Evolutionary conservation across 37 sponge, comb jelly and placozoan genomes (phyloP).

Genomic region (Spongilla lacustris): DNA sequence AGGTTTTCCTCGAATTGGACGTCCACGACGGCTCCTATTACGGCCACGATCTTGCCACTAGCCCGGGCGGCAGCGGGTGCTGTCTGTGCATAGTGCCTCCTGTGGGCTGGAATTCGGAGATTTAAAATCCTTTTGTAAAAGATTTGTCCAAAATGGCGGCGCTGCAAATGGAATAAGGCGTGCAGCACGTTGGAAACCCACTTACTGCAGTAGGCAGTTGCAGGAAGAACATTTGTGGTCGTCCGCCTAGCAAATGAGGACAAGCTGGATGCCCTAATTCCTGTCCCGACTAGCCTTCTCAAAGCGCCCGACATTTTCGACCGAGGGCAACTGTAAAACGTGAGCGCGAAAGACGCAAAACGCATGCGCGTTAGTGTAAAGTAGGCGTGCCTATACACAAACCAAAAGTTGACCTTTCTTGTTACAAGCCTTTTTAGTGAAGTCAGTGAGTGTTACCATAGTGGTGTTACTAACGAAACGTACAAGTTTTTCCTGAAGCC

Average conservation of each 20-base stretch:
- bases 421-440: too few relatives aligned
- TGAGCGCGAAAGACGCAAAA: not conserved
- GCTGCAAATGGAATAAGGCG: not conserved
- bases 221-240: not conserved
- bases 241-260: not conserved
- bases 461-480: too few relatives aligned
- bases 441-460: too few relatives aligned
- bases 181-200: not conserved
- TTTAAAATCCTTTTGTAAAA: not conserved
- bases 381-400: not conserved
- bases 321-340: not conserved
- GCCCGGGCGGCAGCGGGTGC: slow-evolving; percentile 13
- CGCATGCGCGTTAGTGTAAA: not conserved
- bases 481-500: too few relatives aligned
- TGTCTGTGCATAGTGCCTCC: slow-evolving; percentile 48
- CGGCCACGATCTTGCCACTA: slow-evolving; percentile 91
- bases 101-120: slow-evolving; percentile 18
- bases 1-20: slow-evolving; percentile 98
- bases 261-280: not conserved
- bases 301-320: not conserved
- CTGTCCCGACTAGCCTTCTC: not conserved
- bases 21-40: slow-evolving; percentile 99
- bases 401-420: too few relatives aligned
- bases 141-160: not conserved
- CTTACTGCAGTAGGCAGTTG: not conserved